Conservation (phyloP, 2,797 vertebrate species). For the Meda fulgida region DNA sequence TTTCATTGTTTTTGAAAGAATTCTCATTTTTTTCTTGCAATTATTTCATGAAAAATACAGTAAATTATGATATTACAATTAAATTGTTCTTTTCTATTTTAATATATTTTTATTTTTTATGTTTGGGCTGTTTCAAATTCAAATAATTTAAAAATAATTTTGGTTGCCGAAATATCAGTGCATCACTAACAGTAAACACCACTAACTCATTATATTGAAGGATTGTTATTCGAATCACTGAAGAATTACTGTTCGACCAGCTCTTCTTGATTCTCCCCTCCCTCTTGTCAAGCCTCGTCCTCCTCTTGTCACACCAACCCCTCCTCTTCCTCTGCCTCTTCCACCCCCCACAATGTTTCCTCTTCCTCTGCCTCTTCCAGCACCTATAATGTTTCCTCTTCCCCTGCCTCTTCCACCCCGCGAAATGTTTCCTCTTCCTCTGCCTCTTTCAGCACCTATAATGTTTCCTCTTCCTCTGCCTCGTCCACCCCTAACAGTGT, state of each 20-base stretch:
- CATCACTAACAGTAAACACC: neutral
- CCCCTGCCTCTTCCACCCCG: constrained; percentile 16
- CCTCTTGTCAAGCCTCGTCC: constrained; percentile 46
- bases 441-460: constrained; percentile 20
- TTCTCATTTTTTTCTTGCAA: too few species aligned
- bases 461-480: constrained; percentile 42
- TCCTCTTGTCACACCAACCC: constrained; percentile 27
- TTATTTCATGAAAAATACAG: neutral
- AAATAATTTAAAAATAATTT: neutral
- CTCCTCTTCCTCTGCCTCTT: constrained; percentile 37
- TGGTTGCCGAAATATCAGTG: neutral
- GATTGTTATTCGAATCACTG: constrained; percentile 53
- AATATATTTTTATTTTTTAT: neutral
- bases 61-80: neutral
- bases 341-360: constrained; percentile 5
- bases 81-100: neutral
- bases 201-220: neutral
- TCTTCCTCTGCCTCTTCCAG: constrained; percentile 44
- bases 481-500: neutral
- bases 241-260: constrained; percentile 70
- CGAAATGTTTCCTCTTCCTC: neutral
- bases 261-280: constrained; percentile 31
- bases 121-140: neutral
- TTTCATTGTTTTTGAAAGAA: neutral
- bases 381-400: neutral